Evolutionary conservation across 2,113 vertebrate species (phyloP).

Genomic region (Anarhynchus alexandrinus): DNA sequence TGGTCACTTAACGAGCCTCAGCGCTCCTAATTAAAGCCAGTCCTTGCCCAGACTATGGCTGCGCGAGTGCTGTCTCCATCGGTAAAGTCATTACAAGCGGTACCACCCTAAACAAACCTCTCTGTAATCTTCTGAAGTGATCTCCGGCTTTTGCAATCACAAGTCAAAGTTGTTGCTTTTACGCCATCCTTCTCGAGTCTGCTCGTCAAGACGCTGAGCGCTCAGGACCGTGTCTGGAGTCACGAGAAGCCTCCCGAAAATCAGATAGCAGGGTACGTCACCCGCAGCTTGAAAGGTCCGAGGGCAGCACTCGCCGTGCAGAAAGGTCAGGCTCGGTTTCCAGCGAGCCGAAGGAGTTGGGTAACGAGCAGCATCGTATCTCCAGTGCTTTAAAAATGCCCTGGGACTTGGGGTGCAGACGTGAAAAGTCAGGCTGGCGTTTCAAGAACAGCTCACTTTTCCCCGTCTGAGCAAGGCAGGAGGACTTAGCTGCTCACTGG

Average conservation of each 20-base stretch:
- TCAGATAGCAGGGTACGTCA: not conserved
- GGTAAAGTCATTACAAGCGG: not conserved
- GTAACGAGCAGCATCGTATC: not conserved
- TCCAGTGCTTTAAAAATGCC: not conserved
- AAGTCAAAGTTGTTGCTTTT: not conserved
- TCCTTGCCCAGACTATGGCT: not conserved
- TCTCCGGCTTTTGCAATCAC: not conserved
- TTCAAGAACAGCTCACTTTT: fast-evolving
- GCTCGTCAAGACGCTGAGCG: not conserved
- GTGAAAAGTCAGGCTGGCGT: not conserved
- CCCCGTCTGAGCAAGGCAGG: not conserved
- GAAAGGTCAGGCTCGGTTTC: not conserved
- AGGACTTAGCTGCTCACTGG: not conserved
- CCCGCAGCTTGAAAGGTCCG: not conserved
- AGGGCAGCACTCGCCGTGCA: not conserved
- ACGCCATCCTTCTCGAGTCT: not conserved
- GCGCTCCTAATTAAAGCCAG: not conserved
- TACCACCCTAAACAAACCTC: not conserved
- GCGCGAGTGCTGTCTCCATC: not conserved
- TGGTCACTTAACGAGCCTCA: not conserved
- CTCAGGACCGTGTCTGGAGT: fast-evolving
- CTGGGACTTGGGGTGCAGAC: not conserved
- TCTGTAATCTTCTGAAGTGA: not conserved
- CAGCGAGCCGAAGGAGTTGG: not conserved
- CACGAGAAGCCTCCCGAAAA: not conserved